These are phyloP conservation scores for Cotesia chilonis DNA, from an alignment of 1,140 invertebrate species.

Conservation along the genomic window DNA sequence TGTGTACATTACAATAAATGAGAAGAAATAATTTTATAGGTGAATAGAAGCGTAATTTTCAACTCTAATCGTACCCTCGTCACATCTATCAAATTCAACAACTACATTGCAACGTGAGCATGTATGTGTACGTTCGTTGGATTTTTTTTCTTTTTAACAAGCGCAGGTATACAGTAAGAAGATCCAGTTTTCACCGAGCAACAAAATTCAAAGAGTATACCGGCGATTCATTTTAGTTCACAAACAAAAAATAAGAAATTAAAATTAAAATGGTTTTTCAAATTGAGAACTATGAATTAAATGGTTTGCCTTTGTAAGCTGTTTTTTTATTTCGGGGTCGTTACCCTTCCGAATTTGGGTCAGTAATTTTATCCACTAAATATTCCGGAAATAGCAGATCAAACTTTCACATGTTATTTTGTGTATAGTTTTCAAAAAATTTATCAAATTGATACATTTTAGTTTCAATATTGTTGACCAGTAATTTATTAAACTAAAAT, in stretches of 20 bases:
- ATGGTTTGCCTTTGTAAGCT: conserved; percentile 25
- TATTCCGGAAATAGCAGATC: neutral
- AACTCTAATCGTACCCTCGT: conserved; percentile 5
- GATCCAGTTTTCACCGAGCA: conserved; percentile 26
- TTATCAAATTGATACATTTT: no score
- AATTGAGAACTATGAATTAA: conserved; percentile 26
- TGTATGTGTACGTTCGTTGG: neutral
- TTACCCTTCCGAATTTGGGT: conserved; percentile 34
- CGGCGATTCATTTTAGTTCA: conserved; percentile 11
- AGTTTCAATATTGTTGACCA: no score
- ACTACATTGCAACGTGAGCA: conserved; percentile 14
- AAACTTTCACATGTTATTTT: neutral
- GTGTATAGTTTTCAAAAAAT: neutral
- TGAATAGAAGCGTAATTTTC: conserved; percentile 37
- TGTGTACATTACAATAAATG: neutral
- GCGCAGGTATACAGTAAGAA: conserved; percentile 24
- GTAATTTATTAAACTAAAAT: no score
- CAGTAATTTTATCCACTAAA: conserved; percentile 11
- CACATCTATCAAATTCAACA: conserved; percentile 16
- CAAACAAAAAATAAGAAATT: conserved; percentile 24
- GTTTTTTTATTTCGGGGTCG: conserved; percentile 28
- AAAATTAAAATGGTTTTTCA: conserved; percentile 19
- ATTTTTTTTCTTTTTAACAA: neutral
- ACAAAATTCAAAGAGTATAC: conserved; percentile 34
- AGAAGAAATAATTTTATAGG: conserved; percentile 14